Evolutionary conservation across 2,113 vertebrate species (phyloP).

Genomic region (Prionailurus bengalensis): DNA sequence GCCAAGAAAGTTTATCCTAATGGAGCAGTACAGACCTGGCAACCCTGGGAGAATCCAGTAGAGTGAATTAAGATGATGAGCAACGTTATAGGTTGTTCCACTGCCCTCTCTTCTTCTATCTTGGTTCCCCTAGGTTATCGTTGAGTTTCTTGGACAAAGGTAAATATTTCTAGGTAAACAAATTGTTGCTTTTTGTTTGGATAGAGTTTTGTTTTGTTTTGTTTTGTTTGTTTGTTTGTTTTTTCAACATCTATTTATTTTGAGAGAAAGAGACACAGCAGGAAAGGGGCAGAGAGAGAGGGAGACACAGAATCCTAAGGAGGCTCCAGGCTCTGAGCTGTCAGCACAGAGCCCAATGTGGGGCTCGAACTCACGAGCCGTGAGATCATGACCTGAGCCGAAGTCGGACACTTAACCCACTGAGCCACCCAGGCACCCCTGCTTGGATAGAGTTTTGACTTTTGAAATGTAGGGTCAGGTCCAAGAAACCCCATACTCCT

Average conservation of each 20-base stretch:
- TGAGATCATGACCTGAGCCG: too few relatives aligned
- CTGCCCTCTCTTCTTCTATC: not conserved
- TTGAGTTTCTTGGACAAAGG: constrained; percentile 25
- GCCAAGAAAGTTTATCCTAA: not conserved
- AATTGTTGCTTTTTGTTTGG: constrained; percentile 18
- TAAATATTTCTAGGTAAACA: constrained; percentile 22
- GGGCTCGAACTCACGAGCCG: too few relatives aligned
- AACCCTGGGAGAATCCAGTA: not conserved
- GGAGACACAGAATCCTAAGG: too few relatives aligned
- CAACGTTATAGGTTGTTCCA: not conserved
- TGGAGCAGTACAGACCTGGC: not conserved
- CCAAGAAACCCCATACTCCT: not conserved
- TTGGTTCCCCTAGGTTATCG: not conserved
- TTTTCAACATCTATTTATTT: too few relatives aligned
- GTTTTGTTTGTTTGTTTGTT: not conserved
- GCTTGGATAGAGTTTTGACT: constrained; percentile 31
- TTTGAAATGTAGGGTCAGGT: not conserved
- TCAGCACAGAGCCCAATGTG: too few relatives aligned
- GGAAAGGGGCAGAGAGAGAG: too few relatives aligned
- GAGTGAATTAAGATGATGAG: not conserved
- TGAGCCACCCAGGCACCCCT: not conserved
- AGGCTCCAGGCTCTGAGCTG: too few relatives aligned
- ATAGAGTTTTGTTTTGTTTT: not conserved
- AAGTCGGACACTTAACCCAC: too few relatives aligned
- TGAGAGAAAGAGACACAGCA: too few relatives aligned